Evolutionary conservation across 2,113 vertebrate genomes (phyloP), one percentile per base, ranked within the genome.

Genomic region (Semnopithecus entellus): DNA sequence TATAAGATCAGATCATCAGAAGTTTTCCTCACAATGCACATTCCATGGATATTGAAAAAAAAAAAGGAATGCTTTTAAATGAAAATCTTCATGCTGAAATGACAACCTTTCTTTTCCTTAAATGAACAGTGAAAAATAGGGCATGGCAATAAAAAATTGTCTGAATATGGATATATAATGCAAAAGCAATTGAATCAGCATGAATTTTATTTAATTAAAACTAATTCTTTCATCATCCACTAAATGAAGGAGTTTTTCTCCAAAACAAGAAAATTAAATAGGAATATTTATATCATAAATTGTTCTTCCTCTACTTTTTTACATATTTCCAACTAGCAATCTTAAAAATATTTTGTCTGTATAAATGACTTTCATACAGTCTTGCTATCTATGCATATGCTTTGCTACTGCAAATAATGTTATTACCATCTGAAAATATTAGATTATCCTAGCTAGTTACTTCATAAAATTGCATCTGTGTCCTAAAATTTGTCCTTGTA

Each of bases 191-290:
- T 83, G 38, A 95, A 94, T 91, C 91, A 94, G 38, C 88, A 96
- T 90, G 79, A 85, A 55, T 76, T 97, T 96, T 76, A 68, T 90
- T 94, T 88, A 90, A 85, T 73, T 96, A 92, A 96, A 95, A 38
- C 20, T 55, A 81, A 0, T 40, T 89, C 48, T 88, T 94, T 81
- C 9, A 66, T 23, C 16, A 73, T 95, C n/a, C 4, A 57, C 22
- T 57, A 82, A 92, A 94, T 78, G 25, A 91, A 95, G 3, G 5
- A 78, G 5, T 64, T 97, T 59, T 92, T 32, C 92, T 78, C 82
- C 94, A 88, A 92, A 43, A 82, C 5, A 16, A 55, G 12, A 84
- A 94, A 84, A 59, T 35, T 89, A 40, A 96, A 50, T 68, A 59
- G 11, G 6, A 32, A 79, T 93, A 96, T 55, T 82, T 95, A 50